Evolutionary conservation across 2,113 vertebrate genomes (phyloP).

Genomic region (Sinocyclocheilus anophthalmus): DNA sequence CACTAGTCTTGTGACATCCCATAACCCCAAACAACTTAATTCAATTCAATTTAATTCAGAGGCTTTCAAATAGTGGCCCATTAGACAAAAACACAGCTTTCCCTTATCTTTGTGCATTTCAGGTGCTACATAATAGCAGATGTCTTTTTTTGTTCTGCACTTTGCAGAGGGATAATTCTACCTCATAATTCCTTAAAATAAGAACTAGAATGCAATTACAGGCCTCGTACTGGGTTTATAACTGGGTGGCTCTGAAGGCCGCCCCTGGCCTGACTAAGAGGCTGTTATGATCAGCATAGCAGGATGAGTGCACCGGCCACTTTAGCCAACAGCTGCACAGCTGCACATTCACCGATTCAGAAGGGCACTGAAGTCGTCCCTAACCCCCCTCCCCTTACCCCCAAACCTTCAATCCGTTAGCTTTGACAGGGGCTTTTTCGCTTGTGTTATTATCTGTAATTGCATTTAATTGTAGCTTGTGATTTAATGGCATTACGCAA

Average conservation of each 20-base stretch:
- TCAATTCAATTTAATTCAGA: background rate
- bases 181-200: conserved; percentile 23
- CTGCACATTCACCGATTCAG: conserved; percentile 46
- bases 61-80: conserved; percentile 38
- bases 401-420: conserved; percentile 3
- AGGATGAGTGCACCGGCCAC: conserved; percentile 3
- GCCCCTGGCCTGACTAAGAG: conserved; percentile 33
- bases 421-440: conserved; percentile 23
- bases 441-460: conserved; percentile 64
- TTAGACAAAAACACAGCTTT: conserved; percentile 26
- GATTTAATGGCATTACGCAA: conserved; percentile 71
- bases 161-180: conserved; percentile 16
- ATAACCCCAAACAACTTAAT: background rate
- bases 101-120: background rate
- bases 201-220: conserved; percentile 34
- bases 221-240: conserved; percentile 30
- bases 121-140: background rate
- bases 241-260: conserved; percentile 34
- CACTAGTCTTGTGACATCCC: background rate
- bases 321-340: conserved; percentile 52
- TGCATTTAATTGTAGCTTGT: conserved; percentile 64
- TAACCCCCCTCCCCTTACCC: background rate
- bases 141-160: conserved; percentile 1
- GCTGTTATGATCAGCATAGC: conserved; percentile 33
- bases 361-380: conserved; percentile 1